These are phyloP conservation scores for Zhuqinia jingwanae DNA, from an alignment of 2,888 invertebrate species.

Conservation along the genomic window DNA sequence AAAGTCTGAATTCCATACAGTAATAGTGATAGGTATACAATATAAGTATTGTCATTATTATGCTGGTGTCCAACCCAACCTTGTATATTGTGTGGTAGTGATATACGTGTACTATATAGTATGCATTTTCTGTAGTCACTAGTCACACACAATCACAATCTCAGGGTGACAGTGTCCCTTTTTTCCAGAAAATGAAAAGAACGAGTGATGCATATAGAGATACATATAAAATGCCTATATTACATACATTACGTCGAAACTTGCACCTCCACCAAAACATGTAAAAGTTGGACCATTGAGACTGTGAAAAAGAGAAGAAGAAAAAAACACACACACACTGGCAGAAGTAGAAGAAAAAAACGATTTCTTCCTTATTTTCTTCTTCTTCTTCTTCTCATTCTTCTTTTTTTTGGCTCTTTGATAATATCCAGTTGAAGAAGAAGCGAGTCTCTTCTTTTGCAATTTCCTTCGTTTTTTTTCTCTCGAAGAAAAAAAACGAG, in stretches of 20 bases:
- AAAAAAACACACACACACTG: too few species aligned
- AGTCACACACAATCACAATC: conserved; percentile 29
- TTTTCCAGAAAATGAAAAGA: not conserved
- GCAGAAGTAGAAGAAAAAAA: too few species aligned
- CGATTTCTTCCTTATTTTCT: too few species aligned
- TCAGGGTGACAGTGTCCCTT: conserved; percentile 15
- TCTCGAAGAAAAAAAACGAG: too few species aligned
- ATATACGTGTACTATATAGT: not conserved
- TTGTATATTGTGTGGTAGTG: conserved; percentile 12
- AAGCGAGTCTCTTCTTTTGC: conserved; percentile 6
- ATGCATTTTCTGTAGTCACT: too few species aligned
- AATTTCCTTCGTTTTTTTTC: conserved; percentile 47
- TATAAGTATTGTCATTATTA: too few species aligned
- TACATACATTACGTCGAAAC: not conserved
- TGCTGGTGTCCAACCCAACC: too few species aligned
- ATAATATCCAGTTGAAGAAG: conserved; percentile 24
- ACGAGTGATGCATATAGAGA: conserved; percentile 22
- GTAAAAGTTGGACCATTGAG: too few species aligned
- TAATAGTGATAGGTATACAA: too few species aligned
- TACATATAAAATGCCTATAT: not conserved
- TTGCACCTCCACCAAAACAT: not conserved
- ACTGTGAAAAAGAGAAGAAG: not conserved
- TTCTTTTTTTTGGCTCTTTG: conserved; percentile 24
- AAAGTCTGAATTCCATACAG: too few species aligned
- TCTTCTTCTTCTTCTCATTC: too few species aligned